Evolutionary conservation across 2,888 invertebrate genomes (phyloP).

Genomic region (Tenthredo mesomela): DNA sequence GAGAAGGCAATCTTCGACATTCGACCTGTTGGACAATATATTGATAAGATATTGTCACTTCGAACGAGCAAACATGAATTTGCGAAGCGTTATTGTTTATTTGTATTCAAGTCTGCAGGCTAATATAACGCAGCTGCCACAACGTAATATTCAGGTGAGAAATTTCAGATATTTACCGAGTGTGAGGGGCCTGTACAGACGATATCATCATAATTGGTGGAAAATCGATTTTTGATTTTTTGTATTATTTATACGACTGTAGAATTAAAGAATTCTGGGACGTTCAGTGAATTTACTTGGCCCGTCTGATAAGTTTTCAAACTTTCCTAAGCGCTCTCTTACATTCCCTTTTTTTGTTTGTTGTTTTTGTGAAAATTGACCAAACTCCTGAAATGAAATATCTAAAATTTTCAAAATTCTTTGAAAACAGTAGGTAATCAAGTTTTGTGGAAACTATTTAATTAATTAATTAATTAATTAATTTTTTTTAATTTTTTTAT

Average conservation of each 20-base stretch:
- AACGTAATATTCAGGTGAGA: neutral
- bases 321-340: too few relatives aligned
- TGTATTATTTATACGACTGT: neutral
- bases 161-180: neutral
- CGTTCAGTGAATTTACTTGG: neutral
- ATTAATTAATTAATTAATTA: too few relatives aligned
- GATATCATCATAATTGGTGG: neutral
- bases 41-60: neutral
- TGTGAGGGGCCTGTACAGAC: neutral
- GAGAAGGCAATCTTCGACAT: neutral
- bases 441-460: neutral
- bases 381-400: neutral
- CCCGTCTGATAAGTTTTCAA: neutral
- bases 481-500: too few relatives aligned
- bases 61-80: neutral
- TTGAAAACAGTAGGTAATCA: neutral
- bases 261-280: neutral
- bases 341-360: too few relatives aligned
- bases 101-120: neutral
- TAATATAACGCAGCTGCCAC: neutral
- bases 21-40: neutral
- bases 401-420: neutral
- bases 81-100: neutral
- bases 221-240: neutral
- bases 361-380: too few relatives aligned